phyloP scores from a whole-genome alignment of 2,797 vertebrate genomes.

The Pantherophis vulpinus region DNA sequence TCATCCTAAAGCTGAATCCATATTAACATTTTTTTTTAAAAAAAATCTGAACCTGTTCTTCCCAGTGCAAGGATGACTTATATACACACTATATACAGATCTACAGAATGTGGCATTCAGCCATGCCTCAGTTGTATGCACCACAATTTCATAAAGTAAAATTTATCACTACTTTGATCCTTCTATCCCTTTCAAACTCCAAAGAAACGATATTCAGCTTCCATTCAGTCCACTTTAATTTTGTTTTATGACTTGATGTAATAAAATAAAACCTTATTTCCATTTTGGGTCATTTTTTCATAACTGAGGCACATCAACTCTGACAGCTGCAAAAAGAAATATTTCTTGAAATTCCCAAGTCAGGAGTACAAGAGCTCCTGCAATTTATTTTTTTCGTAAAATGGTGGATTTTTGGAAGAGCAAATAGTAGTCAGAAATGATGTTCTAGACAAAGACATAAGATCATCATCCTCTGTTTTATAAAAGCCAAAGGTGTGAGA shows the following conservation, averaged over 20 bases:
- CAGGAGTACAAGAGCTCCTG: background rate
- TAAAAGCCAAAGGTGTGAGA: background rate
- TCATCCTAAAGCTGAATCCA: background rate
- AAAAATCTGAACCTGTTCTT: constrained; percentile 21
- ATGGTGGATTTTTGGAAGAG: background rate
- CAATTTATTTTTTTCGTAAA: background rate
- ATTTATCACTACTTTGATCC: background rate
- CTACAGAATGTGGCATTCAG: background rate
- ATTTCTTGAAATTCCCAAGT: background rate
- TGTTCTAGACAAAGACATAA: background rate
- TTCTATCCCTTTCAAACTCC: constrained; percentile 3
- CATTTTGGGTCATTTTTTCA: background rate
- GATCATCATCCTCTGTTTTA: background rate
- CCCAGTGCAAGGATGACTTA: background rate
- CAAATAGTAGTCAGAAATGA: background rate
- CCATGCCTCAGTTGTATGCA: background rate
- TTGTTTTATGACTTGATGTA: background rate
- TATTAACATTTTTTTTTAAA: background rate
- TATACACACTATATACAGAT: background rate
- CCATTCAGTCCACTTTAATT: constrained; percentile 9
- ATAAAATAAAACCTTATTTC: background rate
- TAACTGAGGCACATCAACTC: background rate
- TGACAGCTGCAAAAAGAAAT: constrained; percentile 13
- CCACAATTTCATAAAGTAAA: background rate
- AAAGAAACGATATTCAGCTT: background rate